phyloP scores from a whole-genome alignment of 2,113 vertebrate species.

The Rallus limicola region DNA sequence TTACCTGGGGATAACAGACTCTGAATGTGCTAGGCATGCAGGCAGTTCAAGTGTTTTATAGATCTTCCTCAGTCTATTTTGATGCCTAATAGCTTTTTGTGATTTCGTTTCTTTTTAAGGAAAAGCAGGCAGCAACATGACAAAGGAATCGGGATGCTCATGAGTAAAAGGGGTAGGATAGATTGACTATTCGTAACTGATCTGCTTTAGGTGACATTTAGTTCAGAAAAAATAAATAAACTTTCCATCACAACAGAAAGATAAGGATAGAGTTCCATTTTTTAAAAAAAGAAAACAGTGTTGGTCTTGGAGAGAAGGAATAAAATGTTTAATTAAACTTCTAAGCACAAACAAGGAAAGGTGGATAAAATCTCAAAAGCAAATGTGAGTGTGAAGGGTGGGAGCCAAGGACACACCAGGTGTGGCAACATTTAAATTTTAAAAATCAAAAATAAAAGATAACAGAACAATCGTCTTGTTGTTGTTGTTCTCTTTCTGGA shows the following conservation, averaged over 20 bases:
- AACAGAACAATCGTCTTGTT: not conserved
- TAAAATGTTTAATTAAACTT: not conserved
- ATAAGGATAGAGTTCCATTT: not conserved
- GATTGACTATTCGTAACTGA: not conserved
- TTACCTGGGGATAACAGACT: not conserved
- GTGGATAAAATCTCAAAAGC: constrained; percentile 18
- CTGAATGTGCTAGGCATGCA: not conserved
- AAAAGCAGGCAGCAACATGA: not conserved
- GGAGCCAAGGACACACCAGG: not conserved
- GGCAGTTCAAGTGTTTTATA: not conserved
- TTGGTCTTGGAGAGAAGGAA: not conserved
- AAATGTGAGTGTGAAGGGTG: not conserved
- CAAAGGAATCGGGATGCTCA: not conserved
- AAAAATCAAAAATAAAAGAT: not conserved
- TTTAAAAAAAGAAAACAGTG: not conserved
- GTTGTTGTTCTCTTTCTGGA: not conserved
- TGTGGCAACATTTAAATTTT: constrained; percentile 18
- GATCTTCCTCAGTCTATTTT: not conserved
- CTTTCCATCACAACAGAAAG: not conserved
- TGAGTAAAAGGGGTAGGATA: not conserved
- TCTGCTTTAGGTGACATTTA: not conserved
- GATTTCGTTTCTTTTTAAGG: not conserved
- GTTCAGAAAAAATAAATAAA: not conserved
- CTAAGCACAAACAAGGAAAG: constrained; percentile 30
- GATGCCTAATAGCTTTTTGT: not conserved